These are phyloP conservation scores for Hiodon tergisus DNA, from an alignment of 2,113 vertebrate species.

Conservation along the genomic window DNA sequence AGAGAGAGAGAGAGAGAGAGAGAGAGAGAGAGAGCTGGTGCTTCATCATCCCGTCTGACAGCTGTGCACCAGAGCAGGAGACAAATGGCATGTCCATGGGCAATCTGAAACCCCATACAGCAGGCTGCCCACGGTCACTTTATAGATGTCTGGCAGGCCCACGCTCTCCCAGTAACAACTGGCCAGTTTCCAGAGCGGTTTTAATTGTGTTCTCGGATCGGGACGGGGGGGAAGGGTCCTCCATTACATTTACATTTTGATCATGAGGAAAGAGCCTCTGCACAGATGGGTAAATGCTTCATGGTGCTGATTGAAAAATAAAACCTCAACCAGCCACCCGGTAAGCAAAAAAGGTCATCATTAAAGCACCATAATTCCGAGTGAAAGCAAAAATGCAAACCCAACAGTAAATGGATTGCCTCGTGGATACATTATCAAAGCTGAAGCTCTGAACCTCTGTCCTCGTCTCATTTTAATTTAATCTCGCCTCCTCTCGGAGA, in stretches of 20 bases:
- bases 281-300: constrained; percentile 27
- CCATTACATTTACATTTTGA: constrained; percentile 43
- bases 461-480: constrained; percentile 28
- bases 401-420: constrained; percentile 2
- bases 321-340: constrained; percentile 6
- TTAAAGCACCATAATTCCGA: constrained; percentile 23
- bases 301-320: constrained; percentile 23
- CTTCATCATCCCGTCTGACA: constrained; percentile 61
- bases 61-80: constrained; percentile 44
- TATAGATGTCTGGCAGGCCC: constrained; percentile 59
- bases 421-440: constrained; percentile 22
- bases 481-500: constrained; percentile 25
- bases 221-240: neutral
- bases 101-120: constrained; percentile 55
- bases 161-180: constrained; percentile 50
- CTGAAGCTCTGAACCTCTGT: constrained; percentile 17
- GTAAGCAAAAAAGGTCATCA: constrained; percentile 14
- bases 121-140: constrained; percentile 59
- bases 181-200: constrained; percentile 51
- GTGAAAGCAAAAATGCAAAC: neutral
- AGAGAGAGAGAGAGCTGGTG: constrained; percentile 44
- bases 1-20: constrained; percentile 22
- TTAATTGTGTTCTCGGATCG: constrained; percentile 42
- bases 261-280: constrained; percentile 31
- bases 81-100: constrained; percentile 52